Evolutionary conservation across 1,140 invertebrate genomes (phyloP).

Genomic region (Cydia fagiglandana): DNA sequence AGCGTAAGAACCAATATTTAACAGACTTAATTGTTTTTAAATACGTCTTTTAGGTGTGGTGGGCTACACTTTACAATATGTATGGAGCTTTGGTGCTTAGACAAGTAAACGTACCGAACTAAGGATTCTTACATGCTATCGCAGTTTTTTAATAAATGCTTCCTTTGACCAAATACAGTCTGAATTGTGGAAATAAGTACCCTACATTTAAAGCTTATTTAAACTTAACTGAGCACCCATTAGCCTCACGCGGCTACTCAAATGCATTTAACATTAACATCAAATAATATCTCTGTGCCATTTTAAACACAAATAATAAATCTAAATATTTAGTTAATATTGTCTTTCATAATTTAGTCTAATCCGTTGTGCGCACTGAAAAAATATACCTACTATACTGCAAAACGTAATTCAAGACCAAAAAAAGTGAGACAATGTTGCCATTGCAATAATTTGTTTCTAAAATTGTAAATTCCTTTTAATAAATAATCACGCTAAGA

Average conservation of each 20-base stretch:
- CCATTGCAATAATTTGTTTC: no score
- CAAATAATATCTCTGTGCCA: constrained; percentile 8
- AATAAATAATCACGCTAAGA: no score
- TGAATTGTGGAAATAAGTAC: constrained; percentile 10
- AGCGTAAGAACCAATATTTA: no score
- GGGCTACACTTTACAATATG: no score
- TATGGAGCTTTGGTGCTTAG: background rate
- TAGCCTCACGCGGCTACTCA: constrained; percentile 5
- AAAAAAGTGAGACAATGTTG: no score
- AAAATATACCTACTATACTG: no score
- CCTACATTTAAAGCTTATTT: constrained; percentile 20
- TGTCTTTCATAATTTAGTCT: constrained; percentile 10
- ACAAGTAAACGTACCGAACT: background rate
- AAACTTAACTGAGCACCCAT: constrained; percentile 25
- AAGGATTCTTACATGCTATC: background rate
- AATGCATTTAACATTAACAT: constrained; percentile 9
- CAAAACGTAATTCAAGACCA: no score
- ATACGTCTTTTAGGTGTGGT: no score
- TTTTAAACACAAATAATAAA: background rate
- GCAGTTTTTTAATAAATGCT: background rate
- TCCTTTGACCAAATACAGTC: constrained; percentile 1
- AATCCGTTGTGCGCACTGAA: background rate
- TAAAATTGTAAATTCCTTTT: no score
- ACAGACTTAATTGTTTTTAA: no score
- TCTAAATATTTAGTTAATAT: constrained; percentile 10